Conservation (phyloP, 2,797 vertebrate genomes). For the Pelochelys cantorii region DNA sequence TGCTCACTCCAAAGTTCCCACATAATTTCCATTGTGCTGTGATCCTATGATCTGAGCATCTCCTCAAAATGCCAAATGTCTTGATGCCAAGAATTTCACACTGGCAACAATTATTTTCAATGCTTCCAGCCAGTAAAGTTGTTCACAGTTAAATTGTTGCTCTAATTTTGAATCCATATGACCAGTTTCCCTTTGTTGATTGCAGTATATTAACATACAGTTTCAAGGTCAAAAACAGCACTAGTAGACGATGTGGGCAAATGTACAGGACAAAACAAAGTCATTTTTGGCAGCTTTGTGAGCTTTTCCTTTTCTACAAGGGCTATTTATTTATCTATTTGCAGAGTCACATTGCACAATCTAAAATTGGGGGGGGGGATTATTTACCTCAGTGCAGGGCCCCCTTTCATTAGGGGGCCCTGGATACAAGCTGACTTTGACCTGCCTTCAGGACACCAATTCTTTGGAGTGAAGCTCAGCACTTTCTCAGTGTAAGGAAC, state of each 20-base stretch:
- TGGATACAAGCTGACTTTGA: background rate
- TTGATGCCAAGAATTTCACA: background rate
- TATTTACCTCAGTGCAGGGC: background rate
- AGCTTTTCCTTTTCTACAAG: background rate
- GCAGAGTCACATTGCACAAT: background rate
- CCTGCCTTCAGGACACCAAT: background rate
- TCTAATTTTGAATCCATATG: background rate
- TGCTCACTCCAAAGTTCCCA: background rate
- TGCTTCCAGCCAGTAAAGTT: background rate
- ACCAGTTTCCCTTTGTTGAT: background rate
- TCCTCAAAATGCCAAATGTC: background rate
- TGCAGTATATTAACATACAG: background rate
- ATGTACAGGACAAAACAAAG: too few relatives aligned
- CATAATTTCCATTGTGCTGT: background rate
- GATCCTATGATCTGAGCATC: background rate
- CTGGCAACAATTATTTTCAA: background rate
- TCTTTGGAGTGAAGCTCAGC: constrained; percentile 40
- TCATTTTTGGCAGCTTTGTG: background rate
- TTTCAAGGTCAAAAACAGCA: background rate
- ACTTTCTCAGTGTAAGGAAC: constrained; percentile 17
- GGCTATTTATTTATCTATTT: background rate
- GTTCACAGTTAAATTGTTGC: background rate
- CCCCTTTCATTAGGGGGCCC: background rate
- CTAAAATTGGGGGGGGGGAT: background rate
- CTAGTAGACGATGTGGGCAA: too few relatives aligned